A percentile compares a stretch with the other conserved stretches of the same genome.
Evolutionary conservation across 2,113 vertebrate species (phyloP).

Genomic region (Rhodinocichla rosea): DNA sequence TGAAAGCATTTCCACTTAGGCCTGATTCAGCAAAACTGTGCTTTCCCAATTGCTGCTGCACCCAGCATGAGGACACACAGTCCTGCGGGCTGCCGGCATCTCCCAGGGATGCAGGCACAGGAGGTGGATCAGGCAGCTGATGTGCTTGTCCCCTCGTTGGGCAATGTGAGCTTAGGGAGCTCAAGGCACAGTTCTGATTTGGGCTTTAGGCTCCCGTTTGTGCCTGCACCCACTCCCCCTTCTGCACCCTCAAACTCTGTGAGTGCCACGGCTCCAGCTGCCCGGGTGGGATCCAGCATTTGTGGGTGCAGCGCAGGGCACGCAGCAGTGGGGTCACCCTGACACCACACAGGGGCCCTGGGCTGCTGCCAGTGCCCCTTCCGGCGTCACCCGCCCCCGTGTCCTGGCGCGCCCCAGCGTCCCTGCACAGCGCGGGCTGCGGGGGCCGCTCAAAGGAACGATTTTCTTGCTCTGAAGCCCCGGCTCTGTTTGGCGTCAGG

Average conservation of each 20-base stretch:
- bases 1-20: neutral
- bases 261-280: accelerated
- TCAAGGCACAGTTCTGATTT: neutral
- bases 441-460: neutral
- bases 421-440: neutral
- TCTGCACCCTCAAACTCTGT: neutral
- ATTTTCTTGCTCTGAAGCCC: neutral
- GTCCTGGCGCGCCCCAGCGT: neutral
- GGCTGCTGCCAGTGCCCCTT: neutral
- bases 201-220: neutral
- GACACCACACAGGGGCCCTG: neutral
- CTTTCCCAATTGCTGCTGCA: neutral
- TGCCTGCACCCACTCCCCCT: accelerated
- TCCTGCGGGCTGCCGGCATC: accelerated
- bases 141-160: neutral
- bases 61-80: neutral
- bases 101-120: accelerated
- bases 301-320: accelerated
- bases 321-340: neutral
- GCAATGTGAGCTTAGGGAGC: neutral
- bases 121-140: neutral
- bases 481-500: neutral
- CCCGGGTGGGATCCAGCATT: accelerated
- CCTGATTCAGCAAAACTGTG: neutral
- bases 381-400: neutral